Percentiles rank a stretch among this genome's conserved stretches.
Evolutionary conservation across 2,888 invertebrate species (phyloP).

Genomic region (Parelbella ahira): DNA sequence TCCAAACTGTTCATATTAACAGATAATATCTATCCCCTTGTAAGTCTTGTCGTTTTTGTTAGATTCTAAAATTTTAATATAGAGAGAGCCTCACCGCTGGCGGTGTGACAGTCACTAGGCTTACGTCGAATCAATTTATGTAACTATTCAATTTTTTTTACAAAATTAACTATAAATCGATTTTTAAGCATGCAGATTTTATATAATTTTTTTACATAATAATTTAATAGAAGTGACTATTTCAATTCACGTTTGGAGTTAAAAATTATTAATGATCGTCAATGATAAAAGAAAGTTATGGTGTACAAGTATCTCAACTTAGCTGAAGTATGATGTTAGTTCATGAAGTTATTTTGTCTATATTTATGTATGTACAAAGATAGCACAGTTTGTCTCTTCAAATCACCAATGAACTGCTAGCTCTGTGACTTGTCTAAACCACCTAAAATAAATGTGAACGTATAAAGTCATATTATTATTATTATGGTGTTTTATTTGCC

Average conservation of each 20-base stretch:
- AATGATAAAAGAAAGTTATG: no score
- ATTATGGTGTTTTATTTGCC: conserved; percentile 45
- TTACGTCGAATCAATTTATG: conserved; percentile 24
- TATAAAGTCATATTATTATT: conserved; percentile 59
- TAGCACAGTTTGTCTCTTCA: conserved; percentile 64
- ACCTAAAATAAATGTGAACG: conserved; percentile 65
- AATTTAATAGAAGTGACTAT: conserved; percentile 14
- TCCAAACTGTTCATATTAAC: no score
- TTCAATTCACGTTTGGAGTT: conserved; percentile 17
- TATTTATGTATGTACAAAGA: conserved; percentile 50
- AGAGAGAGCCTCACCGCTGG: conserved; percentile 46
- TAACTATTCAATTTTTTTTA: no score
- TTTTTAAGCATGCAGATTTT: conserved; percentile 42
- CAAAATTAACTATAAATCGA: conserved; percentile 5
- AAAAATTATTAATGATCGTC: no score
- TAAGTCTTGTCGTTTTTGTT: no score
- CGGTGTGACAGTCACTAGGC: conserved; percentile 42
- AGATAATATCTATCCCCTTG: no score
- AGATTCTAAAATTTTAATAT: no score
- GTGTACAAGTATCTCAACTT: conserved; percentile 39
- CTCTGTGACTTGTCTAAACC: conserved; percentile 59
- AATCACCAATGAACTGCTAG: conserved; percentile 63
- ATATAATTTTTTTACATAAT: conserved; percentile 33
- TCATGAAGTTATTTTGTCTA: conserved; percentile 45
- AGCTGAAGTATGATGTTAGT: conserved; percentile 49